Evolutionary conservation across 2,888 invertebrate species (phyloP), one percentile per base, ranked within the genome.

Genomic region (Chloromyia formosa): DNA sequence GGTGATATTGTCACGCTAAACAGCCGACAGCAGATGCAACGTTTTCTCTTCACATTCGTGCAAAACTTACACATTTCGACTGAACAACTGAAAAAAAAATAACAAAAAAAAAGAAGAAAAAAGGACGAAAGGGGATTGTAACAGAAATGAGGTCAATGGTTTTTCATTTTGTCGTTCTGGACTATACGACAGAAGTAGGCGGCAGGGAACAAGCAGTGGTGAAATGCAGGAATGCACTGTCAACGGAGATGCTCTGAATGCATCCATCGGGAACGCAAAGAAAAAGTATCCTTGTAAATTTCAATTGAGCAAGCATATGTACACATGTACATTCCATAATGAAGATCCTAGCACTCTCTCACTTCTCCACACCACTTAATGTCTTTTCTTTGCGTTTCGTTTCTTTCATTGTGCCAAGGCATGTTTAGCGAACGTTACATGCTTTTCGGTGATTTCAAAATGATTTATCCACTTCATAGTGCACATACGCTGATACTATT

Each of bases 131-230:
- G 40, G 56, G 56, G 40, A 56, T 42, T 73, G 49, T 40, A 40
- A 20, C 18, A 4, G 42, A 61, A 73, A 73, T 60, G 61, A 61
- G 73, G 61, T 73, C 61, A 61, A 73, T 73, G 61, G 61, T 71
- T 71, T 71, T 71, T 71, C 73, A 73, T 73, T 61, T 61, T 45
- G 49, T 9, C 58, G 42, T 23, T 27, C 54, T 73, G 27, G 23
- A 27, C 60, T 22, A 35, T 35, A 35, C 27, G 27, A 35, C 27
- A 22, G 40, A 58, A 58, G 35, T 58, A 14, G 22, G 27, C 54
- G 69, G 27, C 42, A 27, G 23, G 68, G 27, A 16, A 27, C 18
- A 12, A 7, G 35, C 3, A 4, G 27, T 7, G 7, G 27, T 35
- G 54, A 53, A 69, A 69, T 27, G 18, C 18, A 45, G 61, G 42